Evolutionary conservation across 2,113 vertebrate species (phyloP), one percentile per base, ranked within the genome.

Genomic region (Aspiorhynchus laticeps): DNA sequence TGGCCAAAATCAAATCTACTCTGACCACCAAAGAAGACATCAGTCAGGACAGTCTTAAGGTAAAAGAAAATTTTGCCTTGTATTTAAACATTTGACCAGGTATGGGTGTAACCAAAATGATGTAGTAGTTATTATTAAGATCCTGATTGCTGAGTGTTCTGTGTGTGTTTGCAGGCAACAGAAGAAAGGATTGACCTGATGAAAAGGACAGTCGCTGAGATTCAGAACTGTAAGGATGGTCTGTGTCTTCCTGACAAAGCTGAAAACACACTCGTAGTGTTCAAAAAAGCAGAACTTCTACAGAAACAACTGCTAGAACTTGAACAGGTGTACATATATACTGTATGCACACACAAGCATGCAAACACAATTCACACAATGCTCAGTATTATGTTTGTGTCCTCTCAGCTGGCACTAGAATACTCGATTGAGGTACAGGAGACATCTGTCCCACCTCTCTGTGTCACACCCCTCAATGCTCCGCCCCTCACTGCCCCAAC

Each of bases 1-100:
- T 96, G 82, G 91, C 88, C 28, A 96, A 97, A 88, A 95, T 99
- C 86, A 97, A 95, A 92, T 91, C 86, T 31, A 91, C 96, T 38
- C 85, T 99, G 8, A 94, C 95, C 41, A 96, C 96, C 82, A 94
- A 96, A 73, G 96, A 98, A 88, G 92, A 96, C 28, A 93, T 96
- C 86, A 94, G 95, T 89, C 95, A 96, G 83, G 96, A 88, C 91
- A 95, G 88, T 86, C 96, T 93, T 79, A 95, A 88, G 95, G 97
- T 94, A 91, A 94, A 75, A 31, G 17, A 9, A 8, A 24, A 56
- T 8, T 17, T 31, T 28, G 1, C 53, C 2, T 24, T 69, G 46
- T 67, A 53, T 77, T 85, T 56, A 94, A 95, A 96, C 74, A 80
- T 85, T 77, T 56, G 21, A 41, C 71, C 36, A 69, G 14, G 48